A percentile compares a stretch with the other conserved stretches of the same genome.
phyloP scores from a whole-genome alignment of 2,797 vertebrate genomes.

The Pelodytes ibericus region DNA sequence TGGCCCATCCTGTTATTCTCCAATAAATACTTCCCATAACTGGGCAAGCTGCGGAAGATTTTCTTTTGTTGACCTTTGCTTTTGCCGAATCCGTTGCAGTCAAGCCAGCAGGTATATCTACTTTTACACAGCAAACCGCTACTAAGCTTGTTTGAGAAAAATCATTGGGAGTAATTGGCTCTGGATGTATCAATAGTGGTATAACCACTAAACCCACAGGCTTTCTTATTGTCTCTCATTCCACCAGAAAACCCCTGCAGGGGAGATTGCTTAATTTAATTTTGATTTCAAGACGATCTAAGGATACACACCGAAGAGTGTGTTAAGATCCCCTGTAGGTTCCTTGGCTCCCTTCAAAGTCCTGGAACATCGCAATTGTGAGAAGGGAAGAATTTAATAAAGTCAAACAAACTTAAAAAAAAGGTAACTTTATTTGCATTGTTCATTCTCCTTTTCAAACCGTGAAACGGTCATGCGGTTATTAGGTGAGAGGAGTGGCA shows the following conservation, averaged over 20 bases:
- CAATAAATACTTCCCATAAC: no score
- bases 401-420: no score
- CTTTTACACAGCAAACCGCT: constrained; percentile 19
- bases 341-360: constrained; percentile 38
- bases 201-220: constrained; percentile 41
- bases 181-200: constrained; percentile 42
- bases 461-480: no score
- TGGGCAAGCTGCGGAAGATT: no score
- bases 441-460: no score
- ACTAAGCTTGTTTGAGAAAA: constrained; percentile 36
- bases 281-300: constrained; percentile 44
- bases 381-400: constrained; percentile 28
- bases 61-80: neutral
- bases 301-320: constrained; percentile 40
- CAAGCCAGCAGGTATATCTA: neutral
- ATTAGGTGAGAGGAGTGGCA: no score
- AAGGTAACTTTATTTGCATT: constrained; percentile 6
- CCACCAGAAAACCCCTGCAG: constrained; percentile 19
- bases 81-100: neutral
- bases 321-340: constrained; percentile 31
- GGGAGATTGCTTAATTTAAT: constrained; percentile 44
- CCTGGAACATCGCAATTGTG: constrained; percentile 1
- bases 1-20: no score
- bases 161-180: constrained; percentile 48
- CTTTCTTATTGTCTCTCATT: constrained; percentile 24